These are phyloP conservation scores for Listronotus bonariensis DNA, from an alignment of 1,140 invertebrate species.

Conservation along the genomic window DNA sequence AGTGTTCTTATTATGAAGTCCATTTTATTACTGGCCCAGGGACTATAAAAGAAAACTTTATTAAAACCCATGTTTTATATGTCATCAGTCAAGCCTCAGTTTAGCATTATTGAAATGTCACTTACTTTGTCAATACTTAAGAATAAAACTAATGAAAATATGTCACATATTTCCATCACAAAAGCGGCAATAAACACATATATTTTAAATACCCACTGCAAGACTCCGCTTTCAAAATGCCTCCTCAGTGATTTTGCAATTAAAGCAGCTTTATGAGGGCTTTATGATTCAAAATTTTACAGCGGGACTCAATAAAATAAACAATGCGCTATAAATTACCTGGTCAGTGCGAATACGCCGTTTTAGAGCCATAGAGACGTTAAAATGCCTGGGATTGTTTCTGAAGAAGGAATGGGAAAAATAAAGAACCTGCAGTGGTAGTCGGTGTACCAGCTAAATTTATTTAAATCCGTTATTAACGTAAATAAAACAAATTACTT, in stretches of 20 bases:
- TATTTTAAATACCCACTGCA: conserved; percentile 26
- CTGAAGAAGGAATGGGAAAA: conserved; percentile 6
- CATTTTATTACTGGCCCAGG: too few species aligned
- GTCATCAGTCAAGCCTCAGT: too few species aligned
- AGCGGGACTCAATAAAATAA: conserved; percentile 32
- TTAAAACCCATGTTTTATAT: too few species aligned
- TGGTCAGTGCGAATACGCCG: background rate
- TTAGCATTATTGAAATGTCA: too few species aligned
- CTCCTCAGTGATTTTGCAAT: conserved; percentile 33
- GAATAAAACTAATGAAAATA: too few species aligned
- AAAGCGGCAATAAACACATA: conserved; percentile 23
- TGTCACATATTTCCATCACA: conserved; percentile 16
- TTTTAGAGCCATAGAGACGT: conserved; percentile 24
- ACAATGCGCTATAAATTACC: conserved; percentile 34
- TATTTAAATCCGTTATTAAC: too few species aligned
- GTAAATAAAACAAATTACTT: too few species aligned
- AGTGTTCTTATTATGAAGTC: too few species aligned
- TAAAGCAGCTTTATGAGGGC: conserved; percentile 29
- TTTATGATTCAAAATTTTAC: conserved; percentile 35
- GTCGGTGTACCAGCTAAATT: background rate
- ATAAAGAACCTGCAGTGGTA: conserved; percentile 2
- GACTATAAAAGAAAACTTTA: too few species aligned
- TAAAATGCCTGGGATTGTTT: conserved; percentile 26
- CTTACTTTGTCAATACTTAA: too few species aligned
- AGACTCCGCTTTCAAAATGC: conserved; percentile 28